Base-by-base conservation (phyloP, 1,140 invertebrate genomes). In the Drosophila carrolli region DNA sequence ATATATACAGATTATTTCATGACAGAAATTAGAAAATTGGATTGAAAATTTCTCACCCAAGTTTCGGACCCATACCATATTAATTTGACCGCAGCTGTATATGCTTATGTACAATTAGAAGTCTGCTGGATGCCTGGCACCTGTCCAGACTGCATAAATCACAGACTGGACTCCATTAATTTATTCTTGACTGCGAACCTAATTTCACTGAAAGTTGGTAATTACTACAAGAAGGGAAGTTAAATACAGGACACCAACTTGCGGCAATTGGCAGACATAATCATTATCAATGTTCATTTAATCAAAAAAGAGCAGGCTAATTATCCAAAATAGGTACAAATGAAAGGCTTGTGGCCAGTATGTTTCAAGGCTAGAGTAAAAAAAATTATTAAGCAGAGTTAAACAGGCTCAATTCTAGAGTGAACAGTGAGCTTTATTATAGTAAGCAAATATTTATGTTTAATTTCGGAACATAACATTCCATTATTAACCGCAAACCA, bases 61-160 rank as follows among this genome's bases (percentile, higher is more conserved):
- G 4, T 3, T 23, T 23, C 23, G 23, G 23, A 23, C 23, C 23
- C 23, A 23, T 23, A 4, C 23, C 23, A 23, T 41, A 58, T 5
- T 23, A 9, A 8, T 3, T n/a, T 23, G 14, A n/a, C 5, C 10
- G 5, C 32, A 13, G n/a, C 43, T 29, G 58, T 66, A 38, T 38
- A 38, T 38, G 50, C n/a, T 50, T 68, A 56, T 35, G 51, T 55
- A 63, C 72, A 56, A 68, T 61, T 60, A 62, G 23, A n/a, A 16
- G 37, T 27, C 37, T 48, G 66, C 37, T 71, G 57, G 51, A 57
- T 40, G 46, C 16, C 32, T 38, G 57, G 51, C 59, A 82, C 74
- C 80, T 83, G 70, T 29, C 38, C 10, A 50, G 56, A 44, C 40
- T 60, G 35, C 59, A 83, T 83, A 83, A 83, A 83, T 83, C 80